Evolutionary conservation across 1,140 invertebrate genomes (phyloP).

Genomic region (Nebria ingens): DNA sequence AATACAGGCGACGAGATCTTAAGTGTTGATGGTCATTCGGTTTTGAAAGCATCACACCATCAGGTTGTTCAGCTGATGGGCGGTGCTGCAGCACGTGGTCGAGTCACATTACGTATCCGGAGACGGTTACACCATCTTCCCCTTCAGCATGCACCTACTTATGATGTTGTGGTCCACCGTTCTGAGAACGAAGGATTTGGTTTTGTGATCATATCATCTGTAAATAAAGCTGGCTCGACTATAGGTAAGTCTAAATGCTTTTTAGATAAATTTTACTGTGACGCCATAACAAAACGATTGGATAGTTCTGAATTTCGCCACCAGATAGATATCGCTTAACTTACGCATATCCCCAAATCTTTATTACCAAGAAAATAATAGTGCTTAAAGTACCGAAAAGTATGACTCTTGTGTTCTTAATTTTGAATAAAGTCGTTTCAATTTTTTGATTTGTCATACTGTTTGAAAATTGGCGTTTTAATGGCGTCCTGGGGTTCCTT

Average conservation of each 20-base stretch:
- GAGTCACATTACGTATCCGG: conserved; percentile 61
- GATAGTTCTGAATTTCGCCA: too few relatives aligned
- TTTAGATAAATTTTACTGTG: neutral
- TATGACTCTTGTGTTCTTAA: too few relatives aligned
- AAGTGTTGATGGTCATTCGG: conserved; percentile 71
- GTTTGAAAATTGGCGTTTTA: too few relatives aligned
- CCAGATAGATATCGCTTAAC: too few relatives aligned
- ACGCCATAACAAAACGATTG: too few relatives aligned
- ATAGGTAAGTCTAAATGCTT: conserved; percentile 59
- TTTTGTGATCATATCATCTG: conserved; percentile 96
- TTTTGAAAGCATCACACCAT: conserved; percentile 79
- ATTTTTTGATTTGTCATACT: too few relatives aligned
- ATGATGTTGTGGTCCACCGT: conserved; percentile 80
- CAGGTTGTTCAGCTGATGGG: conserved; percentile 85
- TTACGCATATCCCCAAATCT: too few relatives aligned
- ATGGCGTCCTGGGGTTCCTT: too few relatives aligned
- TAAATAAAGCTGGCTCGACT: conserved; percentile 84
- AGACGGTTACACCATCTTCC: conserved; percentile 39
- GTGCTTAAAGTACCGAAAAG: too few relatives aligned
- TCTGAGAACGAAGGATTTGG: conserved; percentile 95
- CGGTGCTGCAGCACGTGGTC: conserved; percentile 63
- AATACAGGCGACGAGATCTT: conserved; percentile 84
- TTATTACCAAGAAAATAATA: too few relatives aligned
- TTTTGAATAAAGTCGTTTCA: too few relatives aligned
- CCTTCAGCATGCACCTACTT: conserved; percentile 44